Evolutionary conservation across 2,113 vertebrate species (phyloP).

Genomic region (Myotis davidii): DNA sequence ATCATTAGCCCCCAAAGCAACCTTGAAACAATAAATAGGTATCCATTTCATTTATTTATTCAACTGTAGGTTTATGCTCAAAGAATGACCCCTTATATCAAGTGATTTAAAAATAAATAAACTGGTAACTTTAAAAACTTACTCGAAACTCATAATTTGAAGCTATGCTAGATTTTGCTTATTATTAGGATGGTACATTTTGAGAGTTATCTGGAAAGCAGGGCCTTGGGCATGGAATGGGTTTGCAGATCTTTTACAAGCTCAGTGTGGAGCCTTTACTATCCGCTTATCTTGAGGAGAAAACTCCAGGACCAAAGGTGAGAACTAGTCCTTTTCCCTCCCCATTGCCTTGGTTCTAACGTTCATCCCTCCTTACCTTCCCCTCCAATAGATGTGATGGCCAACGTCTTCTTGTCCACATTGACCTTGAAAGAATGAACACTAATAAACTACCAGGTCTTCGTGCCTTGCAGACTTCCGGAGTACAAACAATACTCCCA

Average conservation of each 20-base stretch:
- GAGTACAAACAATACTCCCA: not conserved
- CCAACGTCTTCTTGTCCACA: not conserved
- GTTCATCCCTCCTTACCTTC: not conserved
- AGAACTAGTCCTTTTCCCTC: not conserved
- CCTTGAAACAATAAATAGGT: not conserved
- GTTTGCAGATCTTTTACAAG: not conserved
- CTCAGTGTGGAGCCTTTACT: not conserved
- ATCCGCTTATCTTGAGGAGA: not conserved
- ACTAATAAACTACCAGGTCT: not conserved
- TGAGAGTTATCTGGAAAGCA: not conserved
- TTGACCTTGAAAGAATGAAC: not conserved
- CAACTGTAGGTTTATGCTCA: not conserved
- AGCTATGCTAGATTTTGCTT: not conserved
- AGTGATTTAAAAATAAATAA: not conserved
- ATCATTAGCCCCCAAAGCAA: not conserved
- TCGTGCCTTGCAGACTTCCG: not conserved
- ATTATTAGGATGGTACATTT: not conserved
- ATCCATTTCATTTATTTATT: conserved; percentile 27
- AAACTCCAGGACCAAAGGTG: not conserved
- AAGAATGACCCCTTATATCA: not conserved
- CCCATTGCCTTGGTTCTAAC: not conserved
- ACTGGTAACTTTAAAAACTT: not conserved
- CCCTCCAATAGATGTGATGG: not conserved
- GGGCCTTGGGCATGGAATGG: not conserved
- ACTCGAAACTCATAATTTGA: not conserved